Evolutionary conservation across 1,140 invertebrate genomes (phyloP).

Genomic region (Drosophila busckii): DNA sequence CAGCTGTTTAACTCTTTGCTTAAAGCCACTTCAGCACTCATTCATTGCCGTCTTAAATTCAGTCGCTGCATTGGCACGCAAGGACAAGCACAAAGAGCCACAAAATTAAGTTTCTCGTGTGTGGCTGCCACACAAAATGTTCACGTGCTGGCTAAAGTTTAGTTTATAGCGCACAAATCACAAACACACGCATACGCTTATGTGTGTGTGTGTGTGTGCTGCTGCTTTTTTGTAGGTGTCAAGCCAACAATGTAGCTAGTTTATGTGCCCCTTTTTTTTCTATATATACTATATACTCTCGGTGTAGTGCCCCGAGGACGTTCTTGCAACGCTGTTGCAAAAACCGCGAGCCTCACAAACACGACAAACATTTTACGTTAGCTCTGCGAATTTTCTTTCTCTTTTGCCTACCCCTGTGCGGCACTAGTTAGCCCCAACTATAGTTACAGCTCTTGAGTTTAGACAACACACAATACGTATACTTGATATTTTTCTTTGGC

Average conservation of each 20-base stretch:
- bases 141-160: slow-evolving; percentile 28
- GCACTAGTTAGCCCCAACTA: slow-evolving; percentile 46
- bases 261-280: slow-evolving; percentile 35
- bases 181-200: too few relatives aligned
- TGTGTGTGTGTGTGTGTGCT: slow-evolving; percentile 45
- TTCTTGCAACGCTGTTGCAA: not conserved
- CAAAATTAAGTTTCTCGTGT: slow-evolving; percentile 53
- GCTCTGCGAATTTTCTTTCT: slow-evolving; percentile 26
- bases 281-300: too few relatives aligned
- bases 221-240: not conserved
- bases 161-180: slow-evolving; percentile 39
- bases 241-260: slow-evolving; percentile 42
- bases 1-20: too few relatives aligned
- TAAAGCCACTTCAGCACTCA: not conserved
- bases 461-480: slow-evolving; percentile 11
- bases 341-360: slow-evolving; percentile 8
- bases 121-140: slow-evolving; percentile 25
- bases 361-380: slow-evolving; percentile 56
- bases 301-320: too few relatives aligned
- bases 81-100: slow-evolving; percentile 32
- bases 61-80: slow-evolving; percentile 16
- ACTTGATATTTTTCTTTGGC: slow-evolving; percentile 16
- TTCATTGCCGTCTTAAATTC: not conserved
- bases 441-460: slow-evolving; percentile 15
- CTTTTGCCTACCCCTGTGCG: slow-evolving; percentile 23